A percentile compares a stretch with the other conserved stretches of the same genome.
These are phyloP conservation scores for Cryptocephalus primarius DNA, from an alignment of 2,888 invertebrate genomes.

Conservation along the genomic window DNA sequence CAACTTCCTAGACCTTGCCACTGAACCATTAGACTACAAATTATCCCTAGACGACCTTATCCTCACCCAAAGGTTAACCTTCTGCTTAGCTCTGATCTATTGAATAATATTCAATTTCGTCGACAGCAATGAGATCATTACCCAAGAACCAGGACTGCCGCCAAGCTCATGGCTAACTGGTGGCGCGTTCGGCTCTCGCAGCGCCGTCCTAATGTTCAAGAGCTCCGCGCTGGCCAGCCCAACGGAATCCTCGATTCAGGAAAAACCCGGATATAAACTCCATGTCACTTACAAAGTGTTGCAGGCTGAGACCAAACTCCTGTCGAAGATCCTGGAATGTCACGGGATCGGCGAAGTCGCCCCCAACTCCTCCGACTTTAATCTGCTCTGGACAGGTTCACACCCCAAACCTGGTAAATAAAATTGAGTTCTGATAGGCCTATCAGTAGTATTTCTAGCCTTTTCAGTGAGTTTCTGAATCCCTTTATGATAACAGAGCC, in stretches of 20 bases:
- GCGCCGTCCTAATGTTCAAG: slow-evolving; percentile 55
- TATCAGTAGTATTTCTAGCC: no score
- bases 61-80: no score
- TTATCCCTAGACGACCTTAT: no score
- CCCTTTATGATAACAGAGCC: no score
- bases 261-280: slow-evolving; percentile 57
- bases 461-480: no score
- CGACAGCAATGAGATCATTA: slow-evolving; percentile 16
- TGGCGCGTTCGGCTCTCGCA: slow-evolving; percentile 45
- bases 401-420: slow-evolving; percentile 75
- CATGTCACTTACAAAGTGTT: slow-evolving; percentile 67
- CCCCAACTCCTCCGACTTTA: slow-evolving; percentile 66
- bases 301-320: slow-evolving; percentile 71
- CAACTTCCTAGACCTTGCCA: no score
- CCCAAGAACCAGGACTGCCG: slow-evolving; percentile 21
- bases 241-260: slow-evolving; percentile 24
- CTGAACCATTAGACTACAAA: no score
- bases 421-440: neutral
- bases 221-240: slow-evolving; percentile 49
- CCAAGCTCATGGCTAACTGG: slow-evolving; percentile 29
- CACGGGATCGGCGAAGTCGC: slow-evolving; percentile 66
- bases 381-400: slow-evolving; percentile 84
- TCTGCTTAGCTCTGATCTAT: no score
- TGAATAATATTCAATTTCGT: neutral
- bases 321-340: slow-evolving; percentile 62